Evolutionary conservation across 2,113 vertebrate genomes (phyloP).

Genomic region (Thunnus maccoyii): DNA sequence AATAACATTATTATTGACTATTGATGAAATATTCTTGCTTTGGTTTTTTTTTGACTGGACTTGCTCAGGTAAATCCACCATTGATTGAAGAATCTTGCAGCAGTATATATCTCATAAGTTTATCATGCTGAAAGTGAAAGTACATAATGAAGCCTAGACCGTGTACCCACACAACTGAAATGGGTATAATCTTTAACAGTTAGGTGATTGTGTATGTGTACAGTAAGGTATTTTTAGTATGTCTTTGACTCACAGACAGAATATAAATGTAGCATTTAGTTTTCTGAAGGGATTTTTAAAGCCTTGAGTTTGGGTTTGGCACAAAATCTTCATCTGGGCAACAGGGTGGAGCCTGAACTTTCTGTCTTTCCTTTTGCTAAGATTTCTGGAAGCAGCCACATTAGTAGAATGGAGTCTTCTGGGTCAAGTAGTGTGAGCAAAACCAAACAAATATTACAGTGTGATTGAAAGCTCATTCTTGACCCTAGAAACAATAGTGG

Average conservation of each 20-base stretch:
- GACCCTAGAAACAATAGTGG: neutral
- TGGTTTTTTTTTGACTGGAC: neutral
- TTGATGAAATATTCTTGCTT: neutral
- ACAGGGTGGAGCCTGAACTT: neutral
- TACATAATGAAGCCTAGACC: neutral
- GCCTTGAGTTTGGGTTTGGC: slow-evolving; percentile 18
- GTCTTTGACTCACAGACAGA: slow-evolving; percentile 11
- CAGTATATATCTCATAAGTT: neutral
- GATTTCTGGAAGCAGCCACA: neutral
- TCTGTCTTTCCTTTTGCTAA: neutral
- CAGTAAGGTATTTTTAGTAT: slow-evolving; percentile 22
- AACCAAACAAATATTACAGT: neutral
- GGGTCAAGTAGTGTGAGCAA: neutral
- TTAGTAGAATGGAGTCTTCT: neutral
- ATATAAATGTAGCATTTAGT: slow-evolving; percentile 31
- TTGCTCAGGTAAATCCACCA: neutral
- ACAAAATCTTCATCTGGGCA: neutral
- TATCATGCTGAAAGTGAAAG: neutral
- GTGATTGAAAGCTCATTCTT: neutral
- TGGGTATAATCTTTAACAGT: neutral
- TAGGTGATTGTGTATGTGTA: neutral
- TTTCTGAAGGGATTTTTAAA: slow-evolving; percentile 30
- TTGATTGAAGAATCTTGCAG: neutral
- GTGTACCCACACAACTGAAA: neutral
- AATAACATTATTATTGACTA: slow-evolving; percentile 3